A percentile compares a stretch with the other conserved stretches of the same genome.
phyloP scores from a whole-genome alignment of 2,888 invertebrate species.

The Macaria liturata region DNA sequence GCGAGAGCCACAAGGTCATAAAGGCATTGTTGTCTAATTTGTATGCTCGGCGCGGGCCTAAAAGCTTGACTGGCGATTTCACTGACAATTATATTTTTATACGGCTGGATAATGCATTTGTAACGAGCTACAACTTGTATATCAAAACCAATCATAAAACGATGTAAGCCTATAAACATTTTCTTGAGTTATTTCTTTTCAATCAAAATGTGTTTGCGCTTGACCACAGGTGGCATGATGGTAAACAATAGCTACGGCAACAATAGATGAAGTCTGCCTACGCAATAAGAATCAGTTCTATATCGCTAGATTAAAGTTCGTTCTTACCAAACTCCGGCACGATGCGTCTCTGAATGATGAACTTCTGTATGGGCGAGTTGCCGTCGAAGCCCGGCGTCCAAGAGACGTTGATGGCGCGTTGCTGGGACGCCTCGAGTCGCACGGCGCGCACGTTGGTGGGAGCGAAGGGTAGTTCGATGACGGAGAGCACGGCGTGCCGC shows the following conservation, averaged over 20 bases:
- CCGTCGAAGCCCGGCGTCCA: slow-evolving; percentile 99
- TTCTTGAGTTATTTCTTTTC: too few relatives aligned
- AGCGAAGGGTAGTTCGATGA: slow-evolving; percentile 97
- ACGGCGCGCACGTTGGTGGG: slow-evolving; percentile 93
- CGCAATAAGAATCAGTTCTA: too few relatives aligned
- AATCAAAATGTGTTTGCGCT: too few relatives aligned
- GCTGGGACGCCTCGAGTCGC: slow-evolving; percentile 85
- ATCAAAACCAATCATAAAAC: too few relatives aligned
- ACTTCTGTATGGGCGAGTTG: slow-evolving; percentile 96
- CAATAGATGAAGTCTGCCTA: too few relatives aligned
- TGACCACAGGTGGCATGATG: too few relatives aligned
- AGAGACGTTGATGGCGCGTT: slow-evolving; percentile 93
- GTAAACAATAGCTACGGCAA: too few relatives aligned
- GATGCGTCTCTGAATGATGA: slow-evolving; percentile 95
- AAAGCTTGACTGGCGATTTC: slow-evolving; percentile 1
- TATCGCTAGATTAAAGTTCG: neutral
- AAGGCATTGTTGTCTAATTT: slow-evolving; percentile 13
- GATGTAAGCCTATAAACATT: too few relatives aligned
- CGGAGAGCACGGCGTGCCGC: slow-evolving; percentile 88
- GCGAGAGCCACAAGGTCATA: slow-evolving; percentile 6
- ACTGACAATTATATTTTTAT: neutral
- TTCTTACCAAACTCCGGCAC: slow-evolving; percentile 92
- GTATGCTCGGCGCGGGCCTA: slow-evolving; percentile 8
- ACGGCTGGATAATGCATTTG: too few relatives aligned
- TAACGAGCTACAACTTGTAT: too few relatives aligned